Evolutionary conservation across 2,797 vertebrate genomes (phyloP), one percentile per base, ranked within the genome.

Genomic region (Enteromius unitaeniatus): DNA sequence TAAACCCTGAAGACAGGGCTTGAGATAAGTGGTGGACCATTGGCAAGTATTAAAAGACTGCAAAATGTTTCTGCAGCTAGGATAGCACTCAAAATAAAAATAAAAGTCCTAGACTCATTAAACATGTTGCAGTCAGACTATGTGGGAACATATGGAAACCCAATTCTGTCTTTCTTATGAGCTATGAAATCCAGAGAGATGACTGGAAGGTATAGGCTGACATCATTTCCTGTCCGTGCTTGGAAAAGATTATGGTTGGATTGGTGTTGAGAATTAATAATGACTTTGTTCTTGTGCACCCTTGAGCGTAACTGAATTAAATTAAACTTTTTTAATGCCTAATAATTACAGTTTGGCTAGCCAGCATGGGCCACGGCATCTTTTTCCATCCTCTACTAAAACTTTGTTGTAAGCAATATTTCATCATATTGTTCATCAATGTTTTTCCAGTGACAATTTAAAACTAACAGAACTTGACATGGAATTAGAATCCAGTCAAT

Each of bases 81-180:
- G 19, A 55, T 55, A 55, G 31, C 21, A n/a, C 28, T 53, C 0
- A 79, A 21, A 80, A 42, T 53, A 53, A 34, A 68, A 67, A 67
- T 45, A 51, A 51, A 15, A 53, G 40, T 64, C 73, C 3, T n/a
- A 42, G 26, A 1, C 17, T 62, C 68, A 58, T 58, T 47, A 23
- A 34, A 75, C 26, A 5, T 0, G 31, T 37, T 37, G 2, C 55
- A 82, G 69, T 82, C 58, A 40, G 81, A 74, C 42, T 1, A 2
- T 47, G 14, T 45, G 42, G 58, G n/a, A 75, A 81, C 69, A 74
- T 17, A 82, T 11, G 79, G 69, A 70, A 70, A 58, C n/a, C 47
- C 9, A 42, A 37, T 75, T 74, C 21, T 45, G 55, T 9, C 53
- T n/a, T 34, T 73, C 7, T 74, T 74, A 74, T 64, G 40, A 82